Evolutionary conservation across 2,888 invertebrate genomes (phyloP).

Genomic region (Dioctria rufipes): DNA sequence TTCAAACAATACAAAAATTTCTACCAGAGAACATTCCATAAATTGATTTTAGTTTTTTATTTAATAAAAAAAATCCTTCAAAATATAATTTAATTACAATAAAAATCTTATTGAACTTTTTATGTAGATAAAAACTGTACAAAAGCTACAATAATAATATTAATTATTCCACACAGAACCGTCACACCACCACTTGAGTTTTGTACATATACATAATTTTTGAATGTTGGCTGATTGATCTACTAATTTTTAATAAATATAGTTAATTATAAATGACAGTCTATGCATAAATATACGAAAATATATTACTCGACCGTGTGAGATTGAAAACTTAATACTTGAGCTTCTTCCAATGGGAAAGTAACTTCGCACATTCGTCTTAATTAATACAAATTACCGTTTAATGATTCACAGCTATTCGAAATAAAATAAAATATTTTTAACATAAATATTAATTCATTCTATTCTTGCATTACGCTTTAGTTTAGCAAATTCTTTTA

Average conservation of each 20-base stretch:
- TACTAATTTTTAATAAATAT: not conserved
- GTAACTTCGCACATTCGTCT: not conserved
- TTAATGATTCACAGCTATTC: slow-evolving; percentile 28
- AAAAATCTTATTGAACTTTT: slow-evolving; percentile 14
- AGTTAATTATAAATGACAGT: not conserved
- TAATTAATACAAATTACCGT: not conserved
- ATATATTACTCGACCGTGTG: not conserved
- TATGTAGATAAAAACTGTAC: slow-evolving; percentile 22
- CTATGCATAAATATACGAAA: not conserved
- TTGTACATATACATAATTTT: too few relatives aligned
- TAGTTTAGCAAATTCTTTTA: slow-evolving; percentile 69
- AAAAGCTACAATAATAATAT: slow-evolving; percentile 44
- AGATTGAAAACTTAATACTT: not conserved
- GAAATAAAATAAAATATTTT: not conserved
- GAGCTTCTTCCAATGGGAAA: not conserved
- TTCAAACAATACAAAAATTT: not conserved
- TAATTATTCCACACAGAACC: not conserved
- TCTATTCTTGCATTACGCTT: slow-evolving; percentile 66
- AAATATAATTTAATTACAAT: slow-evolving; percentile 1
- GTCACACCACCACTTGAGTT: not conserved
- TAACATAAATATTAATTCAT: slow-evolving; percentile 46
- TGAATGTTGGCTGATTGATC: not conserved
- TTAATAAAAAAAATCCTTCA: slow-evolving; percentile 13
- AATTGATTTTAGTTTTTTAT: not conserved
- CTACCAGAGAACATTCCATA: not conserved